Conservation (phyloP, 2,797 vertebrate genomes). For the Naso thynnoides region DNA sequence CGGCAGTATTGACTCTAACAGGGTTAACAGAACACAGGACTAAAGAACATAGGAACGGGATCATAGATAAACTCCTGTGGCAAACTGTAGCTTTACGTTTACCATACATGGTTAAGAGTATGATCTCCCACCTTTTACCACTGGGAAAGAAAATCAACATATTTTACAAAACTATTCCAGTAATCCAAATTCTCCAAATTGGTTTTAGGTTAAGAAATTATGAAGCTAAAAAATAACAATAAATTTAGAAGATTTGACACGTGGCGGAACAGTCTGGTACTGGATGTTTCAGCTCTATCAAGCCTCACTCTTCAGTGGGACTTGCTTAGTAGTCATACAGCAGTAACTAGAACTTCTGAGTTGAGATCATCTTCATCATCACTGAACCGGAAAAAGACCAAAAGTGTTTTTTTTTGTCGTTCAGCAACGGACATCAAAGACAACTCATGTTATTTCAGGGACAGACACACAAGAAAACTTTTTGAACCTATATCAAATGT, state of each 20-base stretch:
- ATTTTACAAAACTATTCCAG: neutral
- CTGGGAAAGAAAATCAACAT: neutral
- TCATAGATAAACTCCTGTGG: too few species aligned
- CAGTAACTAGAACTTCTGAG: neutral
- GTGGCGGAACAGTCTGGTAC: neutral
- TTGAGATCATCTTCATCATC: constrained; percentile 32
- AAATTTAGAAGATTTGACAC: constrained; percentile 1
- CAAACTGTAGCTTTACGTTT: neutral
- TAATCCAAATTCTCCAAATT: neutral
- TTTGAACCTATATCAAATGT: constrained; percentile 28
- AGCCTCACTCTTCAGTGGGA: neutral
- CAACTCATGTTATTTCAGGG: constrained; percentile 18
- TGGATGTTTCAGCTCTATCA: neutral
- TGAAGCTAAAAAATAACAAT: neutral
- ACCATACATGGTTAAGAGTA: neutral
- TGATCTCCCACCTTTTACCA: neutral
- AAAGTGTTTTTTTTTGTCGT: constrained; percentile 26
- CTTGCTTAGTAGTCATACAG: neutral
- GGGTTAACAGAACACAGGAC: neutral
- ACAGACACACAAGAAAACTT: constrained; percentile 31
- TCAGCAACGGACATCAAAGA: constrained; percentile 32
- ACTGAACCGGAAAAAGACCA: constrained; percentile 41
- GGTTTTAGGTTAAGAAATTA: neutral
- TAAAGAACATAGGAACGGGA: too few species aligned
- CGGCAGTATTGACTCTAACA: too few species aligned